Conservation (phyloP, 2,888 invertebrate species). For the Tenthredo scrophulariae region DNA sequence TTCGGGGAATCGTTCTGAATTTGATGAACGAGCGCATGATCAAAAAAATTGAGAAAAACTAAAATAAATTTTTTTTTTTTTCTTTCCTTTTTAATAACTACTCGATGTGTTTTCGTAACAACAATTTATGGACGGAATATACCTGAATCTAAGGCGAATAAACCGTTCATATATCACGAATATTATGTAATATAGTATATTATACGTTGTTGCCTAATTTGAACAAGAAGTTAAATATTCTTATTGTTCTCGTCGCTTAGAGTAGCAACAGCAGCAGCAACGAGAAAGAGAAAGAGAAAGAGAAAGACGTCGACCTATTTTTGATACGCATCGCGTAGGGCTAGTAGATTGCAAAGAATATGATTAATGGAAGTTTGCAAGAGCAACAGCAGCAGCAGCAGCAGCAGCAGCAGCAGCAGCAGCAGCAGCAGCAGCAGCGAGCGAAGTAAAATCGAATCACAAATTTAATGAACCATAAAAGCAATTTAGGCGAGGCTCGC, state of each 20-base stretch:
- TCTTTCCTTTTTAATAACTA: not conserved
- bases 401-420: not conserved
- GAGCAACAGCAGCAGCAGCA: not conserved
- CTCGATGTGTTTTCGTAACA: not conserved
- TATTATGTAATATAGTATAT: not conserved
- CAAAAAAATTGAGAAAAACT: too few species aligned
- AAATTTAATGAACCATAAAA: constrained; percentile 33
- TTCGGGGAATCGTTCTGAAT: too few species aligned
- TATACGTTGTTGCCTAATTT: not conserved
- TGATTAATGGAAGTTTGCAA: constrained; percentile 22
- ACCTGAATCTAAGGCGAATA: not conserved
- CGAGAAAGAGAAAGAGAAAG: not conserved
- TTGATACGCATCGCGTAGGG: constrained; percentile 11
- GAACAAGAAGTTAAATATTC: not conserved
- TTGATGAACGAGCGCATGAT: too few species aligned
- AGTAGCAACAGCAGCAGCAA: not conserved
- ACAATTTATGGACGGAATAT: not conserved
- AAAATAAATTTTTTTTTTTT: too few species aligned
- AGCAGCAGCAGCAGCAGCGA: not conserved
- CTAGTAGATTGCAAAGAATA: constrained; percentile 10
- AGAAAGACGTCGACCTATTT: not conserved
- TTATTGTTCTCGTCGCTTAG: not conserved
- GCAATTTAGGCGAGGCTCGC: constrained; percentile 12
- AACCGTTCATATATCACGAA: not conserved
- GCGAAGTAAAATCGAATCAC: constrained; percentile 15